phyloP scores from a whole-genome alignment of 2,888 invertebrate species.

The Lasius fuliginosus region DNA sequence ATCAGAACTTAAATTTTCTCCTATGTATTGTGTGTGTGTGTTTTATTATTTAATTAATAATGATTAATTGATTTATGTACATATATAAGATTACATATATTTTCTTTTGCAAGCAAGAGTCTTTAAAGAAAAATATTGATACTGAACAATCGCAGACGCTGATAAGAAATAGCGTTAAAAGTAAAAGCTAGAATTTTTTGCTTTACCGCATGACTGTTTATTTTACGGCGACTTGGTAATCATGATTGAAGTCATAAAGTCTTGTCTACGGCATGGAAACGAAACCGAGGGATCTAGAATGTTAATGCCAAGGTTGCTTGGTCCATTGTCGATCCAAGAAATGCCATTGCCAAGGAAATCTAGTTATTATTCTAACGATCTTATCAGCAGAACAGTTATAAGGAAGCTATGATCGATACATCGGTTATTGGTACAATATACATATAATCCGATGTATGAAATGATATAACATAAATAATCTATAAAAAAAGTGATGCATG shows the following conservation, averaged over 20 bases:
- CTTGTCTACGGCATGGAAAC: conserved; percentile 43
- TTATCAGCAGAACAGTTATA: conserved; percentile 64
- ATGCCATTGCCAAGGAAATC: conserved; percentile 72
- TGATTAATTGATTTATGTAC: conserved; percentile 3
- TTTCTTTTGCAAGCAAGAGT: not conserved
- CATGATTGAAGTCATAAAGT: conserved; percentile 48
- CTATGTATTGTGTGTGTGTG: not conserved
- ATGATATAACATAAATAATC: conserved; percentile 28
- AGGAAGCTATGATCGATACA: conserved; percentile 51
- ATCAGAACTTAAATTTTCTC: conserved; percentile 1
- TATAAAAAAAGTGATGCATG: not conserved
- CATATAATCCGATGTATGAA: conserved; percentile 12
- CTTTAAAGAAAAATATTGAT: not conserved
- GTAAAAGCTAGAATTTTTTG: conserved; percentile 10
- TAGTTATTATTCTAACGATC: conserved; percentile 64
- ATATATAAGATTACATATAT: not conserved
- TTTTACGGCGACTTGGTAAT: conserved; percentile 19
- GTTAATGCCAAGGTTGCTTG: conserved; percentile 73
- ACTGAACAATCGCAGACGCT: conserved; percentile 5
- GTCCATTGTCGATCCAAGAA: conserved; percentile 72
- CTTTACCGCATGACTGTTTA: conserved; percentile 30
- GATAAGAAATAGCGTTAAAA: not conserved
- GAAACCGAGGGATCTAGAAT: conserved; percentile 57
- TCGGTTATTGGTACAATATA: conserved; percentile 54
- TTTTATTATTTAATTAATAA: not conserved